Conservation (phyloP, 2,797 vertebrate species). For the Parauchenoglanis punctatus region DNA sequence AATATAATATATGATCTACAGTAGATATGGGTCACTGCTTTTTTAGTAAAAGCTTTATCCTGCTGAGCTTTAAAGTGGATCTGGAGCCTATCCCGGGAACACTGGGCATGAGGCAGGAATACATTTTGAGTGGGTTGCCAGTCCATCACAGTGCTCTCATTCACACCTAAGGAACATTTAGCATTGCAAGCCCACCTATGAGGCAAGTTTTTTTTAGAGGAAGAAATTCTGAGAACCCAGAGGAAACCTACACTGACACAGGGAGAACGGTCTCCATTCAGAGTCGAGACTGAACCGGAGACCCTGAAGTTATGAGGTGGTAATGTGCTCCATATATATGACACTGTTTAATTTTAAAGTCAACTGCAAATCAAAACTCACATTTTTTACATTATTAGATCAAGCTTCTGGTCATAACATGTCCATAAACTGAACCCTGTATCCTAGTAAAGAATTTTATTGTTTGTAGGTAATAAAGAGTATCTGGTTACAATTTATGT, state of each 20-base stretch:
- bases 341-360: background rate
- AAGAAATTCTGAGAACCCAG: background rate
- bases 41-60: too few species aligned
- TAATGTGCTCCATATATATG: background rate
- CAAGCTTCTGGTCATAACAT: background rate
- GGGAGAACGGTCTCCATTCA: too few species aligned
- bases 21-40: too few species aligned
- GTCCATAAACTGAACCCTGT: background rate
- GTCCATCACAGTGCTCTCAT: background rate
- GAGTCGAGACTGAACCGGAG: too few species aligned
- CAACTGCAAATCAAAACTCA: background rate
- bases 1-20: too few species aligned
- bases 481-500: background rate
- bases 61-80: background rate
- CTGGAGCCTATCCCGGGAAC: background rate
- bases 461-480: background rate
- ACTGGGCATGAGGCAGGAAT: too few species aligned
- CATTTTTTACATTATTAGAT: background rate
- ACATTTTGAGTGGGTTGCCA: background rate
- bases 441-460: background rate
- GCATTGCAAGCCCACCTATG: background rate
- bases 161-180: background rate
- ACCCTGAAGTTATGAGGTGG: too few species aligned
- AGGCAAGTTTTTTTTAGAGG: background rate
- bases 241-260: too few species aligned